Evolutionary conservation across 2,113 vertebrate species (phyloP).

Genomic region (Malurus melanocephalus): DNA sequence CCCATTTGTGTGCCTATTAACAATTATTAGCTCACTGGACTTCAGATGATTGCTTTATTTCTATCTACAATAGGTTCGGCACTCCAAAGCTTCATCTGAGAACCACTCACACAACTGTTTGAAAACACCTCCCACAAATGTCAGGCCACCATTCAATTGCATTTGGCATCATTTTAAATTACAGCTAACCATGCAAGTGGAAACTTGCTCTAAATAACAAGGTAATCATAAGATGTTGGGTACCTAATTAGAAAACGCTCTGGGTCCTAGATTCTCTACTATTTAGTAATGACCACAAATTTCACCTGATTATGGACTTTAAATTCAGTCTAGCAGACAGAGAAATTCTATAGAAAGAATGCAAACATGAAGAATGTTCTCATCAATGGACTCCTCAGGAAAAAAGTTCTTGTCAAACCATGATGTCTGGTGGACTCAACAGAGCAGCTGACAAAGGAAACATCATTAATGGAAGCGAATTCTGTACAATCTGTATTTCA

Average conservation of each 20-base stretch:
- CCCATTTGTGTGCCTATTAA: constrained; percentile 30
- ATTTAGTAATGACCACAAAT: background rate
- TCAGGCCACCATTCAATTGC: background rate
- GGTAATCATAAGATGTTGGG: background rate
- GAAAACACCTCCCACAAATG: background rate
- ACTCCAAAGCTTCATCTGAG: background rate
- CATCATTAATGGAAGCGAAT: background rate
- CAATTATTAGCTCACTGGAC: constrained; percentile 4
- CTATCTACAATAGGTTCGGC: background rate
- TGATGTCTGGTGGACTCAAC: background rate
- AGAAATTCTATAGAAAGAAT: background rate
- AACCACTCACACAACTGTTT: background rate
- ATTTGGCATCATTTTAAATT: constrained; percentile 21
- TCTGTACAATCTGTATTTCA: background rate
- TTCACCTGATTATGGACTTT: background rate
- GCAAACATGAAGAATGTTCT: background rate
- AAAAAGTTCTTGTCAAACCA: background rate
- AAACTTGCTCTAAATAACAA: background rate
- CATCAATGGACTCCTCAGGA: background rate
- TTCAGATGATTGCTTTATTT: background rate
- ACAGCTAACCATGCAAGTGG: background rate
- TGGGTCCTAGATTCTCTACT: background rate
- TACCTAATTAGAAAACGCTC: constrained; percentile 11
- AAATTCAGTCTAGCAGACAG: background rate
- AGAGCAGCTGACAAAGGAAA: background rate